Evolutionary conservation across 92 coral and sea anemone genomes (phyloP).

Genomic region (Ricordea florida): DNA sequence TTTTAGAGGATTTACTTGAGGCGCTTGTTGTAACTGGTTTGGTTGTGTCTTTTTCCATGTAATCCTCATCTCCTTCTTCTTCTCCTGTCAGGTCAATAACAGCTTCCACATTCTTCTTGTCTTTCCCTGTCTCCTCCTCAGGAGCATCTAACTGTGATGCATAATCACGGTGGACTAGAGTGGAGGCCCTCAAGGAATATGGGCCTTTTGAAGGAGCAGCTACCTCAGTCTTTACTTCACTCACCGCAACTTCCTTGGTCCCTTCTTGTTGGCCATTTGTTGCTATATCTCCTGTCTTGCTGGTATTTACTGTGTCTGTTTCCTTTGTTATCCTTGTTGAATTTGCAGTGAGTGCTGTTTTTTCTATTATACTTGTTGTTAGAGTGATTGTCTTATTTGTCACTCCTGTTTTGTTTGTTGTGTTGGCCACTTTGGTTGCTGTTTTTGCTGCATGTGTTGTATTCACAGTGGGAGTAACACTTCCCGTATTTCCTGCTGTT

Average conservation of each 20-base stretch:
- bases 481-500: too few relatives aligned
- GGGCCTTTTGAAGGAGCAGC: conserved; percentile 7
- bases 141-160: not conserved
- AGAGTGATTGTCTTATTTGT: too few relatives aligned
- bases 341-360: too few relatives aligned
- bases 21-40: not conserved
- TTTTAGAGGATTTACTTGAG: not conserved
- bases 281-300: too few relatives aligned
- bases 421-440: not conserved
- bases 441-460: not conserved
- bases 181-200: conserved; percentile 22
- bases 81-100: conserved; percentile 68
- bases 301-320: too few relatives aligned
- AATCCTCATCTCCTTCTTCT: too few relatives aligned
- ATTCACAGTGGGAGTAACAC: too few relatives aligned
- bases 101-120: conserved; percentile 18
- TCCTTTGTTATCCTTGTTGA: not conserved
- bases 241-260: not conserved
- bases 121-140: not conserved
- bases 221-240: not conserved
- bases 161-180: conserved; percentile 21
- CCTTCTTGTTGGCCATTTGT: not conserved
- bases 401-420: too few relatives aligned
- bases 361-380: too few relatives aligned
- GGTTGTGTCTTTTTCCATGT: not conserved